Base-by-base conservation (phyloP, 1,140 invertebrate genomes). In the Pseudoatta argentina region DNA sequence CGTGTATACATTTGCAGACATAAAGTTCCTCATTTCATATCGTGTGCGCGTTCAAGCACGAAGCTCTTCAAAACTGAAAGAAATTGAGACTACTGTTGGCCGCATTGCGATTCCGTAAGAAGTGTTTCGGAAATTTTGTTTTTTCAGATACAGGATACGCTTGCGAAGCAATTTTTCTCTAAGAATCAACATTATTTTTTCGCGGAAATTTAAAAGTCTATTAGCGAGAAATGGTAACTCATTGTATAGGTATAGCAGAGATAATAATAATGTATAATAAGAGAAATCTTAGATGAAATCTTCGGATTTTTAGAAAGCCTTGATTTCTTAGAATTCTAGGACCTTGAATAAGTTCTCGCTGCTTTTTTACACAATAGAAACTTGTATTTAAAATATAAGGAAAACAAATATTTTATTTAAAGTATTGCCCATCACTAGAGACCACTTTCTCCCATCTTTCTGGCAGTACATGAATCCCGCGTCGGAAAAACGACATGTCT, bases 11-110 rank as follows among this genome's bases (percentile, higher is more conserved):
- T 83, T 30, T 48, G 39, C 39, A 21, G 21, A 44, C 51, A n/a
- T 55, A 21, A 24, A 73, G 24, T 24, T 73, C 79, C 27, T 75
- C 79, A 61, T 63, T 55, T 83, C 55, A 81, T 30, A 21, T 81
- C 66, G 64, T 34, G 69, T 27, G 16, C 69, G 16, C 69, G n/a
- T 57, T 82, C 79, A 18, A 82, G 69, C 69, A 57, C 18, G 16
- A 83, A 73, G 14, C 39, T 75, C 10, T 44, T 73, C 6, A 30
- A 57, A 39, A 44, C n/a, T 63, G 69, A 83, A 75, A 83, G 69
- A 18, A 61, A 24, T 12, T 21, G 78, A 72, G 55, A 51, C 57
- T 7, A 63, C 24, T 59, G 55, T 48, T 55, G 21, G 12, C 55
- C 8, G 18, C 59, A 51, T 1, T 7, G 3, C 0, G 44, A 69